A percentile compares a stretch with the other conserved stretches of the same genome.
phyloP scores from a whole-genome alignment of 2,797 vertebrate species.

The Otolemur crassicaudatus region DNA sequence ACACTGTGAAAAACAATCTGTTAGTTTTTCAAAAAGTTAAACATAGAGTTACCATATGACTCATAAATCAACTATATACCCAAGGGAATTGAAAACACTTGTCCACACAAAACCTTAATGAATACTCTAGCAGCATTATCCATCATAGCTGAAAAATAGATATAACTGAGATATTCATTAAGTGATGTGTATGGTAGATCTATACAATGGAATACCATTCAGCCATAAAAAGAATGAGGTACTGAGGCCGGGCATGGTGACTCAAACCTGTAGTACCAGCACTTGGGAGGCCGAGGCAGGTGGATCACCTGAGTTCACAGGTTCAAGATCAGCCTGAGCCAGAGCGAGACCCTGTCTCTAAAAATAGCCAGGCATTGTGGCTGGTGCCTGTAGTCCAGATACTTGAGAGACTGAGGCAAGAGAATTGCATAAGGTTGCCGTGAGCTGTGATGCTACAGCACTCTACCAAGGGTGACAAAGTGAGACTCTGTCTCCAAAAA shows the following conservation, averaged over 20 bases:
- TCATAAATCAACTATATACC: not conserved
- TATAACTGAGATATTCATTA: not conserved
- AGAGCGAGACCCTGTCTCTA: too few relatives aligned
- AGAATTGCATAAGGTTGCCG: too few relatives aligned
- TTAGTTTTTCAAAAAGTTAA: slow-evolving; percentile 1
- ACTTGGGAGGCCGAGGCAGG: too few relatives aligned
- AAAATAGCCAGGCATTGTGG: too few relatives aligned
- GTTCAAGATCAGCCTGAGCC: too few relatives aligned
- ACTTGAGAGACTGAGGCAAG: too few relatives aligned
- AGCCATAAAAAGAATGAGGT: not conserved
- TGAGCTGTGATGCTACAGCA: too few relatives aligned
- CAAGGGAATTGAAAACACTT: not conserved
- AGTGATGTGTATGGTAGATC: not conserved
- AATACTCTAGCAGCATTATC: slow-evolving; percentile 23
- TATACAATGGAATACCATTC: not conserved
- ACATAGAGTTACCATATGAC: not conserved
- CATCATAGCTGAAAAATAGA: not conserved
- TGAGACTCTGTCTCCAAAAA: not conserved
- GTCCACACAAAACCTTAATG: not conserved
- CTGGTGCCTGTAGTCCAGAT: too few relatives aligned
- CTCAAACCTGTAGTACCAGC: too few relatives aligned
- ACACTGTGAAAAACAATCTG: not conserved
- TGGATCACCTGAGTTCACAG: too few relatives aligned
- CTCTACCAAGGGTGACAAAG: too few relatives aligned
- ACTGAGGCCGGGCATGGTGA: not conserved